These are phyloP conservation scores for Eretmocerus hayati DNA, from an alignment of 2,888 invertebrate species.

Conservation along the genomic window DNA sequence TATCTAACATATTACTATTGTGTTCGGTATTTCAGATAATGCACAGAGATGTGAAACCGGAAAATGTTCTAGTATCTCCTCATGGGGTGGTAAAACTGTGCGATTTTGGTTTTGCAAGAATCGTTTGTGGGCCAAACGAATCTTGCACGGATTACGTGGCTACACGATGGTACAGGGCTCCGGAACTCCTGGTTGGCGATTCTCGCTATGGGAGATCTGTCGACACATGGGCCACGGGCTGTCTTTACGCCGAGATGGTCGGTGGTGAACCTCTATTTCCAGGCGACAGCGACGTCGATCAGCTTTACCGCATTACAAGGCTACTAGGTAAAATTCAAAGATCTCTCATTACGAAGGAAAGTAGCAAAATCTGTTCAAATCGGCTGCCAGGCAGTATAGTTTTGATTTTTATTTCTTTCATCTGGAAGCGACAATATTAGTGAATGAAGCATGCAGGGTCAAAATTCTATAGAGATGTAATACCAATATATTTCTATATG, in stretches of 20 bases:
- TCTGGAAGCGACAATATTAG: too few relatives aligned
- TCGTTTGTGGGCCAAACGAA: conserved; percentile 65
- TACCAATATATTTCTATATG: too few relatives aligned
- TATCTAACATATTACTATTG: too few relatives aligned
- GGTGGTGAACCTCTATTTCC: conserved; percentile 82
- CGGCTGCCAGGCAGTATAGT: too few relatives aligned
- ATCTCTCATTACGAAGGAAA: too few relatives aligned
- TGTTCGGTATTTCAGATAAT: conserved; percentile 56
- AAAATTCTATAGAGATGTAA: too few relatives aligned
- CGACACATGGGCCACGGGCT: conserved; percentile 84
- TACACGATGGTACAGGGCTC: conserved; percentile 83
- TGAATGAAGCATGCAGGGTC: too few relatives aligned
- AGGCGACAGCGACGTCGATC: conserved; percentile 85
- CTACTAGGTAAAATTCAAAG: conserved; percentile 69
- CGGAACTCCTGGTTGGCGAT: conserved; percentile 78
- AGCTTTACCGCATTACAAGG: conserved; percentile 73
- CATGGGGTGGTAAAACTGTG: conserved; percentile 81
- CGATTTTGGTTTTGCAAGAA: conserved; percentile 81
- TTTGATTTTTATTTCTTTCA: too few relatives aligned
- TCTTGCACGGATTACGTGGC: conserved; percentile 86
- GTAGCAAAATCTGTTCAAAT: too few relatives aligned
- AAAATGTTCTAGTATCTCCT: conserved; percentile 77
- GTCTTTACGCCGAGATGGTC: conserved; percentile 78
- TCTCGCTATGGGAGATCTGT: conserved; percentile 66
- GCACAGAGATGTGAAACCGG: conserved; percentile 84